Evolutionary conservation across 1,140 invertebrate species (phyloP).

Genomic region (Batillaria attramentaria): DNA sequence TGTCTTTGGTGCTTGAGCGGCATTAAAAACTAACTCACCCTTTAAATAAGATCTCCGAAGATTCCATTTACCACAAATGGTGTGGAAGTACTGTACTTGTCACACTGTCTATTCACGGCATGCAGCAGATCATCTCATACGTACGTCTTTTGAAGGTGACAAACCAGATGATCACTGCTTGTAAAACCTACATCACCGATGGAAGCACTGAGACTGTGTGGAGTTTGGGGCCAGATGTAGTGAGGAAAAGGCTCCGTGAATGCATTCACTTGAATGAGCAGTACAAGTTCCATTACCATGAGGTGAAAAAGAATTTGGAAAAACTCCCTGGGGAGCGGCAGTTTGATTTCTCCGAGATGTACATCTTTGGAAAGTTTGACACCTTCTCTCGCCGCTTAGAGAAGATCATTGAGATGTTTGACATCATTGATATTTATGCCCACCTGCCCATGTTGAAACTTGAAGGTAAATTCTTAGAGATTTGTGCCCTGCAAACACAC

Average conservation of each 20-base stretch:
- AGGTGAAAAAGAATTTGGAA: conserved; percentile 73
- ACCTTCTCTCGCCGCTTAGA: conserved; percentile 90
- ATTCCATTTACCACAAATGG: no score
- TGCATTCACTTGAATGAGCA: conserved; percentile 89
- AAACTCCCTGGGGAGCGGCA: conserved; percentile 75
- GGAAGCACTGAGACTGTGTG: conserved; percentile 90
- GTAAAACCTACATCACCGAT: conserved; percentile 91
- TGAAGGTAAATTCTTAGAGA: conserved; percentile 77
- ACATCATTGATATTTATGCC: conserved; percentile 90
- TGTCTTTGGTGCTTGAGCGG: no score
- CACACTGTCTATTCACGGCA: not conserved
- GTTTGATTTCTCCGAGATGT: conserved; percentile 95
- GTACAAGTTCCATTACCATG: conserved; percentile 74
- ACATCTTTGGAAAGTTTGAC: conserved; percentile 97
- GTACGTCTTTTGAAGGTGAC: conserved; percentile 81
- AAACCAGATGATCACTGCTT: conserved; percentile 97
- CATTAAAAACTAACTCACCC: no score
- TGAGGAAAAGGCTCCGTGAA: conserved; percentile 85
- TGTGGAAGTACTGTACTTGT: no score
- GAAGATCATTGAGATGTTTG: conserved; percentile 92
- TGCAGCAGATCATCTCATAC: not conserved
- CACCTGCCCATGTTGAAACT: conserved; percentile 86
- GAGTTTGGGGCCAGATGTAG: conserved; percentile 82
- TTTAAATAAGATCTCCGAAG: no score
- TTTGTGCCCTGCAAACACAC: not conserved